phyloP scores from a whole-genome alignment of 2,797 vertebrate genomes.

The Acestrorhynchus altus region DNA sequence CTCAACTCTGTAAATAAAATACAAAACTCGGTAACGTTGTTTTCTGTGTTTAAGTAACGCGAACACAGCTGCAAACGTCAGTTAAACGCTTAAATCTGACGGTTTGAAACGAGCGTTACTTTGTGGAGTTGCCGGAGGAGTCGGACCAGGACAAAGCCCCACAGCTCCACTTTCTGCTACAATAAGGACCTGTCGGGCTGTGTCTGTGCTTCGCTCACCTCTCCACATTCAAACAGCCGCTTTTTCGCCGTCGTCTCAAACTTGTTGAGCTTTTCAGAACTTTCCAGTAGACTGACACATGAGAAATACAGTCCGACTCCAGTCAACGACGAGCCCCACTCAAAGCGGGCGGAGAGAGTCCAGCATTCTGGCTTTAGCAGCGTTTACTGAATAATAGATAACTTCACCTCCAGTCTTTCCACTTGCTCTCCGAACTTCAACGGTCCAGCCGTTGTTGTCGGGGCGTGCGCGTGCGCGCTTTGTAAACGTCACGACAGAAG shows the following conservation, averaged over 20 bases:
- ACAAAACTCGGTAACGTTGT: too few species aligned
- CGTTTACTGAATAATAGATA: background rate
- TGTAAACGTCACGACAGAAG: background rate
- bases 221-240: background rate
- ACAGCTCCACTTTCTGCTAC: background rate
- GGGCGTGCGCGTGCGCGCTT: background rate
- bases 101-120: too few species aligned
- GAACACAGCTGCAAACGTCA: too few species aligned
- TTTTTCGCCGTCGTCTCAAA: background rate
- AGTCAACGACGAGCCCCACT: background rate
- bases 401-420: background rate
- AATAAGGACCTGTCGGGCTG: background rate
- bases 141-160: too few species aligned
- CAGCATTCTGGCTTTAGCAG: background rate
- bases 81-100: too few species aligned
- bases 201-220: background rate
- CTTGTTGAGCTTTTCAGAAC: conserved; percentile 3
- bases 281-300: background rate
- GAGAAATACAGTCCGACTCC: background rate
- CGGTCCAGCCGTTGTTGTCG: conserved; percentile 9
- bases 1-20: too few species aligned
- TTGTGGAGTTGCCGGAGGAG: too few species aligned
- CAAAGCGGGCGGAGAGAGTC: too few species aligned
- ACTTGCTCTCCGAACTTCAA: background rate
- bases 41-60: too few species aligned